A percentile compares a stretch with the other conserved stretches of the same genome.
These are phyloP conservation scores for Patella pellucida DNA, from an alignment of 2,888 invertebrate species.

Conservation along the genomic window DNA sequence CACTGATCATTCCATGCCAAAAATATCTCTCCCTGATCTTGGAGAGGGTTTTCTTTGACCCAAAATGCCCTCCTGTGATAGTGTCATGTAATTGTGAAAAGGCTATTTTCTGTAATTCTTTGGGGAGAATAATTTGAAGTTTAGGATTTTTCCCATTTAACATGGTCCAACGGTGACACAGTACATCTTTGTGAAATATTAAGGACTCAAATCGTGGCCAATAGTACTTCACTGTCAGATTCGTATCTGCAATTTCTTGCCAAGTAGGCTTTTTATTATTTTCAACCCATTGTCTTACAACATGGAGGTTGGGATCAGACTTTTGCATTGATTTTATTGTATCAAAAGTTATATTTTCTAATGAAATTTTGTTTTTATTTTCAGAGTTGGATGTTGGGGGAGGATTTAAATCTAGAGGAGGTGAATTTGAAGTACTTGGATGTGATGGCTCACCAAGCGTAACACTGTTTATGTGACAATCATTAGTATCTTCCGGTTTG, in stretches of 20 bases:
- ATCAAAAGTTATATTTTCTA: no score
- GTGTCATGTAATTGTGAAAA: no score
- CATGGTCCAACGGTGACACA: neutral
- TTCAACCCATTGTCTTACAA: neutral
- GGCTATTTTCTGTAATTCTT: neutral
- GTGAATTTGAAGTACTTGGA: no score
- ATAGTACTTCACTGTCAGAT: neutral
- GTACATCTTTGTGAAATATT: neutral
- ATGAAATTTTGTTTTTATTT: no score
- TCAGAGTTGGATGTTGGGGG: no score
- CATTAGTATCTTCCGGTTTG: neutral
- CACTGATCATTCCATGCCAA: neutral
- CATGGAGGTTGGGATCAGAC: neutral
- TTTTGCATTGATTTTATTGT: neutral
- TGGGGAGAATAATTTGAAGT: neutral
- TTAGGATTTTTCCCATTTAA: neutral
- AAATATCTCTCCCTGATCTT: neutral
- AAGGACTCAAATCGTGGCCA: neutral
- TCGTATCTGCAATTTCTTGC: neutral
- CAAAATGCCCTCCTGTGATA: neutral
- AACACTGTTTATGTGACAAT: no score
- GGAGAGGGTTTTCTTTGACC: neutral
- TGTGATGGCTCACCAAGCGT: no score
- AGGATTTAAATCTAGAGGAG: no score
- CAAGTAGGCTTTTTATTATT: constrained; percentile 6